Evolutionary conservation across 1,140 invertebrate genomes (phyloP).

Genomic region (Pachypsylla venusta): DNA sequence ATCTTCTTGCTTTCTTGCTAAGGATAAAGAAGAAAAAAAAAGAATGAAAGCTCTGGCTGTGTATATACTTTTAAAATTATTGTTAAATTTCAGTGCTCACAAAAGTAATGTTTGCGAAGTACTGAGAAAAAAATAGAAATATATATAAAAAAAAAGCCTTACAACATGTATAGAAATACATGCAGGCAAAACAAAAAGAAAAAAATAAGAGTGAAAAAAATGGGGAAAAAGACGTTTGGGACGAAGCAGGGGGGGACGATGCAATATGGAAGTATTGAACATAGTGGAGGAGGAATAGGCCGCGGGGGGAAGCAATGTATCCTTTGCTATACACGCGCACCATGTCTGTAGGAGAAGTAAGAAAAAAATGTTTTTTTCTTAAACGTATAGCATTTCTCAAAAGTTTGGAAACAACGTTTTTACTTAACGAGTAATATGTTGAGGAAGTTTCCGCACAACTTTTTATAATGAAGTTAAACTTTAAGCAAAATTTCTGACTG

Average conservation of each 20-base stretch:
- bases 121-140: conserved; percentile 9
- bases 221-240: conserved; percentile 8
- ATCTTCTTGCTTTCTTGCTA: not conserved
- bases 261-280: conserved; percentile 9
- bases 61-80: not conserved
- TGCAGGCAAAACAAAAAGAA: conserved; percentile 5
- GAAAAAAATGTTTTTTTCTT: conserved; percentile 3
- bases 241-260: not conserved
- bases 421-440: too few relatives aligned
- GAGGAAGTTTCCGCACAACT: too few relatives aligned
- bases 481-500: too few relatives aligned
- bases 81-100: conserved; percentile 6
- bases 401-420: too few relatives aligned
- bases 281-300: not conserved
- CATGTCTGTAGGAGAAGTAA: conserved; percentile 1
- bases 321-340: conserved; percentile 6
- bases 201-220: not conserved
- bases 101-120: not conserved
- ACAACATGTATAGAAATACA: conserved; percentile 1
- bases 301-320: conserved; percentile 1
- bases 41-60: too few relatives aligned
- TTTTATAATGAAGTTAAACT: too few relatives aligned
- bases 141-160: conserved; percentile 3
- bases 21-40: too few relatives aligned
- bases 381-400: too few relatives aligned